Conservation (phyloP, 2,797 vertebrate genomes). For the Parauchenoglanis ngamensis region DNA sequence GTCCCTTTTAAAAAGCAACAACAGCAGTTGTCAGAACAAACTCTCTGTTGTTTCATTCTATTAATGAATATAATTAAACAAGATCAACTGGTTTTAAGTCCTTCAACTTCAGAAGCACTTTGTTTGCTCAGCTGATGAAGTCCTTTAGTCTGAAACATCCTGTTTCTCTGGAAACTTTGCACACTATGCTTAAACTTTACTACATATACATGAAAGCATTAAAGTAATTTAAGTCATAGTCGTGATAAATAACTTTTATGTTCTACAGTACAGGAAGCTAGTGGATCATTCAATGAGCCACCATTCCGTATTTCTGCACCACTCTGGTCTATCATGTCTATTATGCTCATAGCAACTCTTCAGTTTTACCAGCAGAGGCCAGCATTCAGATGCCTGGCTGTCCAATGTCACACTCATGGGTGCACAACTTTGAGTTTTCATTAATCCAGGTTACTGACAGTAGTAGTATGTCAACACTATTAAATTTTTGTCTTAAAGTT, state of each 20-base stretch:
- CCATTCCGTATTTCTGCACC: constrained; percentile 53
- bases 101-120: constrained; percentile 3
- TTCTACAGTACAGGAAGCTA: constrained; percentile 55
- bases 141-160: background rate
- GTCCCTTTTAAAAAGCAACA: background rate
- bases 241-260: background rate
- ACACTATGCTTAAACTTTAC: background rate
- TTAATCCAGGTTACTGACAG: background rate
- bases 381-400: background rate
- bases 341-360: background rate
- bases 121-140: background rate
- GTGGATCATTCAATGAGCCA: constrained; percentile 49
- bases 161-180: background rate
- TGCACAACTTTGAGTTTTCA: background rate
- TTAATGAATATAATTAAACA: constrained; percentile 8
- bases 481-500: background rate
- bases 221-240: background rate
- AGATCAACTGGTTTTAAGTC: background rate
- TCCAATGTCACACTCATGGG: constrained; percentile 16
- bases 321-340: background rate
- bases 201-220: background rate
- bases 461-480: background rate
- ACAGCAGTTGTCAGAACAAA: background rate
- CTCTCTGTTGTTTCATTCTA: background rate
- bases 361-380: constrained; percentile 19